These are phyloP conservation scores for Circaetus gallicus DNA, from an alignment of 2,113 vertebrate species.

Conservation along the genomic window DNA sequence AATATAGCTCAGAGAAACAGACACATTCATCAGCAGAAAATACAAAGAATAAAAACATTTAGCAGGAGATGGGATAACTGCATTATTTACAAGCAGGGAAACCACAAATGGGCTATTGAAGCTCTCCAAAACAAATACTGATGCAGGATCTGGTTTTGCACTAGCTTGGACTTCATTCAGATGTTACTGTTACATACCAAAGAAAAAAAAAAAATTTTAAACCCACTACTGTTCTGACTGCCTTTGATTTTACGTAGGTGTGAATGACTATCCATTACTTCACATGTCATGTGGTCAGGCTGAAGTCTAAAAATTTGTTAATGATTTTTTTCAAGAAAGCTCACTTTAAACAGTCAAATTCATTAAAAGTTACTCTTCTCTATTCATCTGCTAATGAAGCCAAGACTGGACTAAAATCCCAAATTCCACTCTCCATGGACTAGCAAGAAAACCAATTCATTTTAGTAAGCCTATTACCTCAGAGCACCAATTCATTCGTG, in stretches of 20 bases:
- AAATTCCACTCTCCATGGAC: neutral
- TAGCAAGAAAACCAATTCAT: neutral
- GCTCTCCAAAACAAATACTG: slow-evolving; percentile 41
- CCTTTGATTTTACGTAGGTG: neutral
- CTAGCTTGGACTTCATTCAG: neutral
- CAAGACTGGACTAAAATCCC: neutral
- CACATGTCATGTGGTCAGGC: neutral
- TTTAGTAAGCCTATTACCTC: neutral
- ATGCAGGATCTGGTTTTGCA: neutral
- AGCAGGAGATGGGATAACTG: neutral
- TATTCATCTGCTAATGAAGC: neutral
- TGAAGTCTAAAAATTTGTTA: neutral
- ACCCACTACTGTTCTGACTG: neutral
- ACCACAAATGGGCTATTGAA: slow-evolving; percentile 9
- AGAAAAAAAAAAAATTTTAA: neutral
- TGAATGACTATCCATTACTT: neutral
- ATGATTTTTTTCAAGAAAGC: neutral
- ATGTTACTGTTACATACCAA: neutral
- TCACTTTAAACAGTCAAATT: neutral
- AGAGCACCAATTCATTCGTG: neutral
- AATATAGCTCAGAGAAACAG: neutral
- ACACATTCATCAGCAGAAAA: neutral
- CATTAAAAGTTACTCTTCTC: neutral
- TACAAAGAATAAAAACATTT: neutral
- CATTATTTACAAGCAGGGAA: slow-evolving; percentile 47